Evolutionary conservation across 30 jellyfish, hydroid and myxozoan species (phyloP), one percentile per base, ranked within the genome.

Genomic region (Hydractinia symbiolongicarpus): DNA sequence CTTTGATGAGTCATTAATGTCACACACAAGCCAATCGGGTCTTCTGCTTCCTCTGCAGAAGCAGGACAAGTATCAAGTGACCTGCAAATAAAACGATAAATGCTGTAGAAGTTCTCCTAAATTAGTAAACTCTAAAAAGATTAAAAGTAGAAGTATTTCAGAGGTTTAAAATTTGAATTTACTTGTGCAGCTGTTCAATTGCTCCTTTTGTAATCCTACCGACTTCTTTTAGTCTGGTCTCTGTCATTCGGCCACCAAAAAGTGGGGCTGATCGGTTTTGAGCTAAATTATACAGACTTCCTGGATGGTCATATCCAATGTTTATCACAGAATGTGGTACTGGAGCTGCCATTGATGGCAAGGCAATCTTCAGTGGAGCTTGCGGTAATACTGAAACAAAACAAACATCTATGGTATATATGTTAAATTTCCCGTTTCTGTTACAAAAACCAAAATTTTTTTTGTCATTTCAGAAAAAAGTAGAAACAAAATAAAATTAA

Each of bases 31-130:
- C 96, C 96, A 69, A 10, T 57, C 14, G 98, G 98, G 76, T 91
- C 98, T 5, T 55, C 86, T 49, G 86, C 66, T 67, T 91, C 96
- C 8, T 87, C 90, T 21, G 83, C 15, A 51, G 96, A 61, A 9
- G 90, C 67, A 5, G 98, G 98, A 67, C 98, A 86, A 9, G 92
- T 82, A 30, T 91, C 98, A 53, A 91, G 85, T 51, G 96, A 91
- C 52, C 97, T 90, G 76, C 40, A 78, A 57, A 82, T 52, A 11
- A 52, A 61, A 58, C 14, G 4, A 56, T 14, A 0, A 10, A 75
- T 30, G 2, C 44, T 30, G 44, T 30, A 1, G 2, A 30, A 1
- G 44, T 30, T 30, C 44, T n/a, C n/a, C n/a, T n/a, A n/a, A n/a
- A n/a, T n/a, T n/a, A n/a, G n/a, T n/a, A n/a, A n/a, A n/a, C n/a